These are phyloP conservation scores for Bostrychus sinensis DNA, from an alignment of 2,113 vertebrate species.

Conservation along the genomic window DNA sequence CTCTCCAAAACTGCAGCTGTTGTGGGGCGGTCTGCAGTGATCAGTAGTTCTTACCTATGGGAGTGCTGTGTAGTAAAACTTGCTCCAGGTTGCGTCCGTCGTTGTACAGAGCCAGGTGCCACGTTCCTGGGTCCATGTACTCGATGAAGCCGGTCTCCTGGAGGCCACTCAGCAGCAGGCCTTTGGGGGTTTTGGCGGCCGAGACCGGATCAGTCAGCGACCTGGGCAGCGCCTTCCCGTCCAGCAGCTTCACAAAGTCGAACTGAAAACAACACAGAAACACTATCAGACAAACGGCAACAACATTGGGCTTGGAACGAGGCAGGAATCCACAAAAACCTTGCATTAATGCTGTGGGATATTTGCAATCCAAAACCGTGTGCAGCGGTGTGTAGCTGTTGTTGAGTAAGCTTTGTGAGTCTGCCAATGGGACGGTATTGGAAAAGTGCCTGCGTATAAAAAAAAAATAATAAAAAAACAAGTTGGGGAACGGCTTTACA, in stretches of 20 bases:
- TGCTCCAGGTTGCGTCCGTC: conserved; percentile 95
- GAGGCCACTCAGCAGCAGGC: conserved; percentile 88
- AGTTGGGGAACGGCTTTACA: conserved; percentile 2
- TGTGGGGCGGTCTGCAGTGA: no score
- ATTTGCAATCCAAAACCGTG: conserved; percentile 10
- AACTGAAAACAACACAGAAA: conserved; percentile 79
- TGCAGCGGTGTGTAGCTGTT: conserved; percentile 27
- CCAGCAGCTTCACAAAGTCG: conserved; percentile 97
- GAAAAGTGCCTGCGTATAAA: conserved; percentile 28
- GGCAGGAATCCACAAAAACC: conserved; percentile 7
- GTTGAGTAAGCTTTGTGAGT: conserved; percentile 24
- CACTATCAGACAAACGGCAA: conserved; percentile 27
- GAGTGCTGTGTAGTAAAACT: conserved; percentile 90
- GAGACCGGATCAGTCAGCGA: conserved; percentile 83
- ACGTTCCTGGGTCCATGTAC: conserved; percentile 96
- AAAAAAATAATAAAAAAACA: neutral
- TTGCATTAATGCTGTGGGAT: conserved; percentile 11
- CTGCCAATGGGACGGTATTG: conserved; percentile 12
- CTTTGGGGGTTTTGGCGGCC: conserved; percentile 86
- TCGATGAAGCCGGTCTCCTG: conserved; percentile 97
- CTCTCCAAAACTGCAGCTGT: no score
- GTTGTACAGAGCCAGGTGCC: conserved; percentile 97
- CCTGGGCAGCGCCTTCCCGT: conserved; percentile 93
- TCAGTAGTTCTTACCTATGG: conserved; percentile 84
- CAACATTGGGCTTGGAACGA: conserved; percentile 1